Evolutionary conservation across 2,113 vertebrate genomes (phyloP).

Genomic region (Lampris incognitus): DNA sequence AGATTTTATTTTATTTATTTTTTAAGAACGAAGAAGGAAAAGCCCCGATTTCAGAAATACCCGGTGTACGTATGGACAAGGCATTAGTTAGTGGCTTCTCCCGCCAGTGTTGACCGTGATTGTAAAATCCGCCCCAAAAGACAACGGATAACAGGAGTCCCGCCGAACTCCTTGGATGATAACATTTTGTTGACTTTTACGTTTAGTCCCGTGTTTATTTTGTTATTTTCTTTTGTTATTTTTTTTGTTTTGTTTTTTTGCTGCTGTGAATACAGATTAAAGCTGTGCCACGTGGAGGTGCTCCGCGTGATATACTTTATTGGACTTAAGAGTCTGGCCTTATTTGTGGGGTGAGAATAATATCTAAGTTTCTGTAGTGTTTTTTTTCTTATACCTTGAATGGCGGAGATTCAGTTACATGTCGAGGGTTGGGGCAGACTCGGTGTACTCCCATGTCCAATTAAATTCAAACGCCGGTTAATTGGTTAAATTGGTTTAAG

Average conservation of each 20-base stretch:
- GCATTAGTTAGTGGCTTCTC: conserved; percentile 7
- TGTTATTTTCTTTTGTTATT: too few species aligned
- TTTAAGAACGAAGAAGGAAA: too few species aligned
- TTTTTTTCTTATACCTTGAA: neutral
- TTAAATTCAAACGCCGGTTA: neutral
- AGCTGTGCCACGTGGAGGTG: too few species aligned
- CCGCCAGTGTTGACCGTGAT: neutral
- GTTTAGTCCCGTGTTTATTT: conserved; percentile 26
- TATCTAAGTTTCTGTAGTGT: neutral
- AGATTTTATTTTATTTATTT: too few species aligned
- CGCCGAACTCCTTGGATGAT: neutral
- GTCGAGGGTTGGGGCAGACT: neutral
- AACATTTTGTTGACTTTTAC: conserved; percentile 28
- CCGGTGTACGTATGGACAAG: too few species aligned
- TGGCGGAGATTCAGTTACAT: neutral
- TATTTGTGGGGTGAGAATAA: conserved; percentile 15
- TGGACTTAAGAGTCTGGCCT: neutral
- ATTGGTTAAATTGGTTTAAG: conserved; percentile 18
- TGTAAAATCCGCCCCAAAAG: conserved; percentile 15
- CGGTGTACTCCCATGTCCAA: conserved; percentile 7
- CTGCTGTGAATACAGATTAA: too few species aligned
- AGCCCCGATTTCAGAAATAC: too few species aligned
- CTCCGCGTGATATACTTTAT: too few species aligned
- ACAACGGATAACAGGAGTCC: conserved; percentile 30
- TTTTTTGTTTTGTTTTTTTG: too few species aligned